Base-by-base conservation (phyloP, 2,113 vertebrate genomes). In the Gambusia holbrooki region DNA sequence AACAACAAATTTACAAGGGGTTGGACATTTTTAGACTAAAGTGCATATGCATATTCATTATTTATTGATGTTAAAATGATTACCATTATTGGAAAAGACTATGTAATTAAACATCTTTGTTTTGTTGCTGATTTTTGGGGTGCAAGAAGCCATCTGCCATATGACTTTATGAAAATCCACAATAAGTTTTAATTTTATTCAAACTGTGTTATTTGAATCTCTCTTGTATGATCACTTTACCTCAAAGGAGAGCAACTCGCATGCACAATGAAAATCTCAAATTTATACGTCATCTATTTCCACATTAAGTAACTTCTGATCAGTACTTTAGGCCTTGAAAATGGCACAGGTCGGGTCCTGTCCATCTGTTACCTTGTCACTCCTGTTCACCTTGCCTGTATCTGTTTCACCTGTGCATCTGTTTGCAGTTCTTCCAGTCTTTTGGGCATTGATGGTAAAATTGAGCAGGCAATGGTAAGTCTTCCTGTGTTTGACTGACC, bases 391-490 rank as follows among this genome's bases (percentile, higher is more conserved):
- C 35, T 33, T 11, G 62, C 13, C 63, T 79, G 66, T 66, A 19
- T 69, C 64, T 65, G n/a, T 66, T 30, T 73, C 42, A 37, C 66
- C 28, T 27, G 45, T 48, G 45, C 62, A 30, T 79, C 3, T 72
- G 4, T 85, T 12, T 88, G 4, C 87, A 95, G 95, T 65, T 79
- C 90, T 35, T 92, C 94, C 76, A 90, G 92, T 81, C 89, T 94
- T 87, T 83, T 93, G 1, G 91, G 94, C 84, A 95, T 96, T 5
- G 95, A 96, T 91, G 95, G 95, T 92, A 96, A 95, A 90, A 96
- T 96, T 0, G 94, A 96, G 68, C 94, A 95, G 83, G 95, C 95
- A 62, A 95, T 96, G 95, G 95, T 96, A 90, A 95, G 95, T 81
- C 3, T 60, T 25, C 12, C 27, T 76, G 29, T 33, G 58, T 58